Evolutionary conservation across 2,888 invertebrate genomes (phyloP), one percentile per base, ranked within the genome.

Genomic region (Sinhomidia bicolor): DNA sequence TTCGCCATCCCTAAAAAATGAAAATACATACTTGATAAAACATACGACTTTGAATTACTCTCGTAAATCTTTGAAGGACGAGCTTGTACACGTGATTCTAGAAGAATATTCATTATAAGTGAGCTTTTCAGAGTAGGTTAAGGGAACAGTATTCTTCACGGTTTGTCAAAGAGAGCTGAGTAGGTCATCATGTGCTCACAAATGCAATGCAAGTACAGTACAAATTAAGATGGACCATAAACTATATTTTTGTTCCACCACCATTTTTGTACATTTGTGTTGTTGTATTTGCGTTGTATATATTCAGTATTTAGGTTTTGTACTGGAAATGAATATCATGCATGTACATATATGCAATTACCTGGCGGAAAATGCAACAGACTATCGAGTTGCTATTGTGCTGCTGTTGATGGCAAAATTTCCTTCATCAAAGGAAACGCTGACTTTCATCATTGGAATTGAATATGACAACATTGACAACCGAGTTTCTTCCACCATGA

Each of bases 81-180:
- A 76, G 20, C 62, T 54, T 29, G 32, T 6, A n/a, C 9, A 51
- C 68, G 65, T 85, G 68, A 81, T 74, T 76, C 60, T 20, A n/a
- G 17, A 20, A 32, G 2, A 0, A 32, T n/a, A 36, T 32, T 14
- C 32, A 1, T 60, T 32, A 20, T 57, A 20, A 29, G 60, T 79
- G 79, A 79, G 79, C 79, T 29, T 41, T 71, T 87, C 89, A 89
- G 89, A 85, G 82, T 86, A 81, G 80, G 74, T 80, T 85, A 85
- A 88, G 90, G 90, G 90, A 90, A 90, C 89, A 90, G 89, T 20
- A 81, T 51, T 90, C 90, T 90, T 90, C 90, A 90, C 84, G 82
- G 85, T 89, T 88, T 54, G 57, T 91, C 91, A 91, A 91, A 91
- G 91, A 85, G 91, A 91, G 91, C 90, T 91, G 91, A 91, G 91